These are phyloP conservation scores for Hypercompe scribonia DNA, from an alignment of 2,888 invertebrate species.

Conservation along the genomic window DNA sequence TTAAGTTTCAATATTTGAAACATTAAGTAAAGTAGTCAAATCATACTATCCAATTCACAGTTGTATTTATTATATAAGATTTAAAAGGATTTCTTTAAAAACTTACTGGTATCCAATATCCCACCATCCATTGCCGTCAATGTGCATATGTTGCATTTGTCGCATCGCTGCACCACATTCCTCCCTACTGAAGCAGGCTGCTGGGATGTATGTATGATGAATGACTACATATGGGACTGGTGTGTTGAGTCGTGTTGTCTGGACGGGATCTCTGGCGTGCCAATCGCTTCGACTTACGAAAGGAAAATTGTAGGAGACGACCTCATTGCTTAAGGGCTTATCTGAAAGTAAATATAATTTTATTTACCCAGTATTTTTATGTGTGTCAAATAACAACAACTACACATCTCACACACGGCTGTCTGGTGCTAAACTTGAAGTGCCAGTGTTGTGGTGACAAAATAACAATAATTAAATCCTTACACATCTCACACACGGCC, in stretches of 20 bases:
- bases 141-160: conserved; percentile 88
- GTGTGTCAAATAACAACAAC: not conserved
- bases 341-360: not conserved
- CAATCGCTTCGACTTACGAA: conserved; percentile 84
- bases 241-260: conserved; percentile 75
- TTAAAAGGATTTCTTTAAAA: not conserved
- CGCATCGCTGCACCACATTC: conserved; percentile 87
- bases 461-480: too few relatives aligned
- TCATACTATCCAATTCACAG: not conserved
- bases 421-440: too few relatives aligned
- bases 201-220: conserved; percentile 89
- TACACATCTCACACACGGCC: too few relatives aligned
- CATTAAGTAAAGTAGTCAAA: not conserved
- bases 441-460: too few relatives aligned
- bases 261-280: conserved; percentile 86
- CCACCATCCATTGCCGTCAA: conserved; percentile 87
- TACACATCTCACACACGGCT: too few relatives aligned
- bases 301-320: conserved; percentile 51
- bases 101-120: conserved; percentile 88
- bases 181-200: conserved; percentile 82
- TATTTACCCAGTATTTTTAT: not conserved
- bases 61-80: too few relatives aligned
- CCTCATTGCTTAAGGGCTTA: not conserved
- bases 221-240: conserved; percentile 90
- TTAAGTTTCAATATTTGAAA: not conserved